Percentiles rank a stretch among this genome's conserved stretches.
phyloP scores from a whole-genome alignment of 2,113 vertebrate species.

The Leucosticte australis region DNA sequence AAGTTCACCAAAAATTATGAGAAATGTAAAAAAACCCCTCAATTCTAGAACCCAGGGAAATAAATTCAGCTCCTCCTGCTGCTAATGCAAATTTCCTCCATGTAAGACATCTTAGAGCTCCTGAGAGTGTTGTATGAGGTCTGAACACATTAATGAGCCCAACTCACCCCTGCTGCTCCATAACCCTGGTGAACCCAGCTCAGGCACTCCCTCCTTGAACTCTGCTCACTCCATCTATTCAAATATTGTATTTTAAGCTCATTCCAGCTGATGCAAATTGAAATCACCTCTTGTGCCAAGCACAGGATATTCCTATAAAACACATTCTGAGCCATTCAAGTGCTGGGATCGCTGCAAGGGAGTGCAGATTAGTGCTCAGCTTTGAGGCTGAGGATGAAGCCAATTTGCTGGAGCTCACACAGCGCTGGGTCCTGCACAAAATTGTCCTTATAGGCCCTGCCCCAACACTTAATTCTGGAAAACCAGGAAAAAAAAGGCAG shows the following conservation, averaged over 20 bases:
- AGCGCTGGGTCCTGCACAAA: not conserved
- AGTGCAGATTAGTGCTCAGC: not conserved
- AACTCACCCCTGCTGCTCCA: not conserved
- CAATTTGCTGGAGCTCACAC: not conserved
- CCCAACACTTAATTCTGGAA: not conserved
- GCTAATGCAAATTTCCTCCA: not conserved
- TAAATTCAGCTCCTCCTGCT: conserved; percentile 13
- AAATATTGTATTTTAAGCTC: conserved; percentile 18
- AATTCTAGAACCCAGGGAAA: conserved; percentile 7
- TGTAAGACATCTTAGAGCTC: not conserved
- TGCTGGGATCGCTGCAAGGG: not conserved
- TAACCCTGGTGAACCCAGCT: not conserved
- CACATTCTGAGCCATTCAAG: not conserved
- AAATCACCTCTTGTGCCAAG: not conserved
- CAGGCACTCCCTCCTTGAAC: not conserved
- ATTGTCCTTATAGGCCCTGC: not conserved
- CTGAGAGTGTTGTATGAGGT: not conserved
- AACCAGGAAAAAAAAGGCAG: rapidly evolving
- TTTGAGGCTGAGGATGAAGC: not conserved
- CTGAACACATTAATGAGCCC: not conserved
- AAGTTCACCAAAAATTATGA: conserved; percentile 30
- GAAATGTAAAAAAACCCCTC: not conserved
- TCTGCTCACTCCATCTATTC: not conserved
- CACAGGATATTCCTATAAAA: not conserved
- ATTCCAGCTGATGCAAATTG: conserved; percentile 5